Conservation (phyloP, 2,888 invertebrate genomes). For the Ypsolopha sequella region DNA sequence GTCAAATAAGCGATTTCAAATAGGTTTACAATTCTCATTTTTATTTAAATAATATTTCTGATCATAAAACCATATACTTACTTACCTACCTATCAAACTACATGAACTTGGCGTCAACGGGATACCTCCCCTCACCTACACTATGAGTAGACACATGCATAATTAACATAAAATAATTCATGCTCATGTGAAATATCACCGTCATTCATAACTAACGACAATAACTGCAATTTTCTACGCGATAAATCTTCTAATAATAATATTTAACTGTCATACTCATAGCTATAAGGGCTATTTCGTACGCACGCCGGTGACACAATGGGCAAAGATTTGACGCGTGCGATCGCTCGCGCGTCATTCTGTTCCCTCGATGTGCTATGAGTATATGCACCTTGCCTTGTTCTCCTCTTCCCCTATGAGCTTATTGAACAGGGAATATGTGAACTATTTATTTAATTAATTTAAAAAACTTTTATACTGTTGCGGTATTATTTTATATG, state of each 20-base stretch:
- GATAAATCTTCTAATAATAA: constrained; percentile 67
- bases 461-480: too few species aligned
- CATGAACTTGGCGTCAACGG: neutral
- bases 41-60: too few species aligned
- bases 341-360: constrained; percentile 24
- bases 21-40: too few species aligned
- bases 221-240: constrained; percentile 67
- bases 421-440: too few species aligned
- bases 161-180: constrained; percentile 66
- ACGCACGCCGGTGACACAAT: constrained; percentile 24
- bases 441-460: too few species aligned
- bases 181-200: constrained; percentile 59
- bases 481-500: too few species aligned
- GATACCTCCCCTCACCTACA: constrained; percentile 24
- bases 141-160: constrained; percentile 18
- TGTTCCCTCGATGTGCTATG: constrained; percentile 15
- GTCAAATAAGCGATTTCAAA: too few species aligned
- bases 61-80: too few species aligned
- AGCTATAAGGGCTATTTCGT: neutral
- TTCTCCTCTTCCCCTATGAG: constrained; percentile 12
- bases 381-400: constrained; percentile 46
- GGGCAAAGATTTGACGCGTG: constrained; percentile 41
- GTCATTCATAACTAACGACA: constrained; percentile 42
- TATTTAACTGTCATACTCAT: constrained; percentile 31
- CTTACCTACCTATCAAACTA: too few species aligned